Base-by-base conservation (phyloP, 2,888 invertebrate species). In the Plebejus melissa region DNA sequence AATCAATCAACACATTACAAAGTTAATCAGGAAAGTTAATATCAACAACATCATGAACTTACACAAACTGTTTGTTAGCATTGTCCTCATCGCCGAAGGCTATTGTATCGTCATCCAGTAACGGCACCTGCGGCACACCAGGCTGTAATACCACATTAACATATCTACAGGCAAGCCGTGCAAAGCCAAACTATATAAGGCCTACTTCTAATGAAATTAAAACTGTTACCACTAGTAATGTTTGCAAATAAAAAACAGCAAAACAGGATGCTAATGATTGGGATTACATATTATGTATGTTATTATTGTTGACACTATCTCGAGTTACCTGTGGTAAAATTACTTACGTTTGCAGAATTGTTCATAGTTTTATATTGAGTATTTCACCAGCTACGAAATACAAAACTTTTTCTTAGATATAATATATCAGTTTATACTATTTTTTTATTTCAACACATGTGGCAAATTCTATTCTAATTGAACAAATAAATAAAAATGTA, bases 11-110 rank as follows among this genome's bases (percentile, higher is more conserved):
- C 22, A 22, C 22, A 22, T 22, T 2, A 46, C 46, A 46, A 46
- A 9, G 46, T 46, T 46, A 4, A 28, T 28, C 7, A 1, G 60
- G 11, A 28, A 60, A 28, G 22, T 28, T 9, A 28, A 3, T 46
- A 9, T 41, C 38, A 16, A 38, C 28, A 46, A 41, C 38, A 6
- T 5, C 36, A 13, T 5, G 13, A 50, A 72, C 93, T 92, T 80
- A 93, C 93, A 92, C 88, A 85, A 93, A 91, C 78, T 87, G 88
- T 80, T 94, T 94, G 76, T 83, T 86, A 36, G 90, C 90, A 75
- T 95, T 95, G 82, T 97, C 97, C 87, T 98, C 98, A 79, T 98
- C 97, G 0, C 97, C 98, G 83, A 98, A 98, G 70, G 96, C 97
- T 80, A 97, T 94, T 46, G 97, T 97, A 89, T 98, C 98, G 85